These are phyloP conservation scores for Myiagra hebetior DNA, from an alignment of 2,113 vertebrate species.

Conservation along the genomic window DNA sequence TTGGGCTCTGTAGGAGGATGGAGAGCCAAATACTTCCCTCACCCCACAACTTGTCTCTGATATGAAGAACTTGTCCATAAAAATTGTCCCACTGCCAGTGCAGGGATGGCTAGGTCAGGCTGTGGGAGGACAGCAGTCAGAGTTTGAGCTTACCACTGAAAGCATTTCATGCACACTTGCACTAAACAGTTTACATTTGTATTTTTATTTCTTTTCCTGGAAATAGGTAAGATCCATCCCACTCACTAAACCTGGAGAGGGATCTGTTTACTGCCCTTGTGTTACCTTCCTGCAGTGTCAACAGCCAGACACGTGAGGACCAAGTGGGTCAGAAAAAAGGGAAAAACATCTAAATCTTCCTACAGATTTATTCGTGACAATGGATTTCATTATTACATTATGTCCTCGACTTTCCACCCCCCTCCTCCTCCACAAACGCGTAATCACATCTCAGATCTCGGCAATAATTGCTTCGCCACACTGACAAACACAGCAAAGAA, in stretches of 20 bases:
- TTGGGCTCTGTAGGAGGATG: not conserved
- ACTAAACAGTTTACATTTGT: not conserved
- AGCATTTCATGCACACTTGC: not conserved
- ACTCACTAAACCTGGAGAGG: not conserved
- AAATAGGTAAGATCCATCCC: not conserved
- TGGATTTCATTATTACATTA: conserved; percentile 51
- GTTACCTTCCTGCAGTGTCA: not conserved
- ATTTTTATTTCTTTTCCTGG: not conserved
- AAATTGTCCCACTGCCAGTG: not conserved
- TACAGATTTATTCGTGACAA: conserved; percentile 23
- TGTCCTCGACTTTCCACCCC: not conserved
- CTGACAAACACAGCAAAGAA: conserved; percentile 38
- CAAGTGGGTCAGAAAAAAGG: conserved; percentile 22
- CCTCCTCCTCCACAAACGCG: conserved; percentile 15
- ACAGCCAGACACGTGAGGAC: not conserved
- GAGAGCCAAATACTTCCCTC: not conserved
- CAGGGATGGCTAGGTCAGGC: not conserved
- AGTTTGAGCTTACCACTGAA: not conserved
- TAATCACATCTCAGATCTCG: not conserved
- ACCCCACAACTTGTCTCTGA: not conserved
- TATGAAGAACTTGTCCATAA: not conserved
- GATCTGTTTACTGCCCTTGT: not conserved
- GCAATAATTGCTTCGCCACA: not conserved
- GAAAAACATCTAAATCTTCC: conserved; percentile 24
- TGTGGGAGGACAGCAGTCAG: not conserved